Evolutionary conservation across 2,113 vertebrate genomes (phyloP).

Genomic region (Podarcis raffonei): DNA sequence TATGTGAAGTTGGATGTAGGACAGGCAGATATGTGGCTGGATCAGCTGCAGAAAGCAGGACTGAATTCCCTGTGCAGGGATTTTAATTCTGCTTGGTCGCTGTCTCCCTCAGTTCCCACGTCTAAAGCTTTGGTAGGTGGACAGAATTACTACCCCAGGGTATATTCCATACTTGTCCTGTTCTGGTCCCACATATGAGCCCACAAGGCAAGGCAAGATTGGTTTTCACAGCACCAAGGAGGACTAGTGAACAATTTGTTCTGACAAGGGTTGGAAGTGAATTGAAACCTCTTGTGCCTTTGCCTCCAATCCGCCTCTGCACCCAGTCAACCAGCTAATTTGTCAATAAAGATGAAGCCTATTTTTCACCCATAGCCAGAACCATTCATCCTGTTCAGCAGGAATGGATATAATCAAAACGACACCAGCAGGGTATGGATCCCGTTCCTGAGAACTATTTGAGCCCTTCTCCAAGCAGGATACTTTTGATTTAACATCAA

Average conservation of each 20-base stretch:
- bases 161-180: background rate
- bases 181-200: background rate
- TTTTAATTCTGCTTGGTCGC: no score
- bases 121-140: no score
- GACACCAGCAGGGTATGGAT: background rate
- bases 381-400: no score
- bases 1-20: no score
- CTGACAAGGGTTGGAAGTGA: background rate
- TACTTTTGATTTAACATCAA: background rate
- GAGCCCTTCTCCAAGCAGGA: background rate
- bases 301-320: background rate
- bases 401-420: background rate
- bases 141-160: no score
- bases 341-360: background rate
- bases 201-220: background rate
- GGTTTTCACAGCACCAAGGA: background rate
- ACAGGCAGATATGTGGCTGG: no score
- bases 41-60: no score
- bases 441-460: background rate
- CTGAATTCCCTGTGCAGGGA: no score
- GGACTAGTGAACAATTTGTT: background rate
- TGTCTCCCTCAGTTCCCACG: no score
- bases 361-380: background rate
- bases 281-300: background rate
- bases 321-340: background rate